phyloP scores from a whole-genome alignment of 2,797 vertebrate genomes.

The Loris lydekkerianus region DNA sequence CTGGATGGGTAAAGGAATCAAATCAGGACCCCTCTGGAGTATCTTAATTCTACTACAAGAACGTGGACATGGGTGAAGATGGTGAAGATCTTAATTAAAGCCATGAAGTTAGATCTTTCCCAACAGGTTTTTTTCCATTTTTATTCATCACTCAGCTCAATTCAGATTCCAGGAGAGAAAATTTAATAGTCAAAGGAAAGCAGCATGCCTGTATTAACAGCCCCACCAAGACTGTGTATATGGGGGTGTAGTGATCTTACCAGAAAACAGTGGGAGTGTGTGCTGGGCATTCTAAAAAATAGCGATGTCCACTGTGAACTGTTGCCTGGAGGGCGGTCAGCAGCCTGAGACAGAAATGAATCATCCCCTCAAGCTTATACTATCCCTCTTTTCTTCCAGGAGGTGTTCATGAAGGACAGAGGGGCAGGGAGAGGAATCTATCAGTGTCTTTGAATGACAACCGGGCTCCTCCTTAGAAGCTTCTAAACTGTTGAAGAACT shows the following conservation, averaged over 20 bases:
- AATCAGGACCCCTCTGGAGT: neutral
- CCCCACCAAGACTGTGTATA: neutral
- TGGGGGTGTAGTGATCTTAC: neutral
- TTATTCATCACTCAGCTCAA: neutral
- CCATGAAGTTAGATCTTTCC: neutral
- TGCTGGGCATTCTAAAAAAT: conserved; percentile 27
- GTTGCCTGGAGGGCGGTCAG: neutral
- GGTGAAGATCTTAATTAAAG: neutral
- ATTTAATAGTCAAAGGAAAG: conserved; percentile 1
- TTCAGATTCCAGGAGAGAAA: conserved; percentile 5
- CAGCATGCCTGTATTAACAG: neutral
- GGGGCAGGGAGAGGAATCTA: neutral
- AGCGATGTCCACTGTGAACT: neutral
- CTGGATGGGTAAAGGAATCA: neutral
- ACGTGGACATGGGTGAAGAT: neutral
- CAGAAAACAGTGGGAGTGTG: neutral
- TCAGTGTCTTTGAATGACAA: conserved; percentile 24
- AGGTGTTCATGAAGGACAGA: neutral
- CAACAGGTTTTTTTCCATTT: neutral
- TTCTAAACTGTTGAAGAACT: neutral
- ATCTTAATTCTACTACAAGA: neutral
- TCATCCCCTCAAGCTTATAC: neutral
- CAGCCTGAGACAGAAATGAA: conserved; percentile 44
- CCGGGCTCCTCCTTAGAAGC: conserved; percentile 7
- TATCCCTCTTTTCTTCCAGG: neutral